These are phyloP conservation scores for Apodemus agrarius DNA, from an alignment of 2,797 vertebrate species.

Conservation along the genomic window DNA sequence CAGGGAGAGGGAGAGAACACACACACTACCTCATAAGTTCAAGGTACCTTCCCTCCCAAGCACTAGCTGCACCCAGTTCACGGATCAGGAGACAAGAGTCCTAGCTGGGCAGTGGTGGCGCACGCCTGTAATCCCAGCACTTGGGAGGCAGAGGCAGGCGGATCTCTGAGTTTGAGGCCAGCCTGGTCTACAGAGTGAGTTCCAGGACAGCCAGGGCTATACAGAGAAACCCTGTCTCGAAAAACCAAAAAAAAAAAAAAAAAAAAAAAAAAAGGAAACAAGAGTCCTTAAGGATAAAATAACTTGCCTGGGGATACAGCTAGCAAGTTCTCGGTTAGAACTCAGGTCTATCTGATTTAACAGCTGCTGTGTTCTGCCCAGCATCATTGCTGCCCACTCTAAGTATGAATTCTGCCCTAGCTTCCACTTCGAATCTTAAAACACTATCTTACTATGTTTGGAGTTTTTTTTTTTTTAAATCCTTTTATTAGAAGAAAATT, in stretches of 20 bases:
- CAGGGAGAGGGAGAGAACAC: neutral
- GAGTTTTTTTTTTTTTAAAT: neutral
- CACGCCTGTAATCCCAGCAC: too few species aligned
- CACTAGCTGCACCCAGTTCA: neutral
- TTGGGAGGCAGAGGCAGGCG: too few species aligned
- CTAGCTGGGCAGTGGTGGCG: too few species aligned
- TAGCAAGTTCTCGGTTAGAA: conserved; percentile 13
- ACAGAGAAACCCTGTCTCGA: too few species aligned
- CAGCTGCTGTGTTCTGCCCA: neutral
- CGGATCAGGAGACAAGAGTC: neutral
- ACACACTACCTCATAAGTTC: neutral
- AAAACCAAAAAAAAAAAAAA: too few species aligned
- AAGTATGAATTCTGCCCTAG: neutral
- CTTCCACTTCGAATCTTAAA: conserved; percentile 48
- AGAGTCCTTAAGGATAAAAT: conserved; percentile 44
- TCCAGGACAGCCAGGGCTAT: too few species aligned
- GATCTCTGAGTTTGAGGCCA: too few species aligned
- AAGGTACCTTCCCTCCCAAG: neutral
- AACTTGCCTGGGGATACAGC: conserved; percentile 13
- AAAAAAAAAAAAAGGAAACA: too few species aligned
- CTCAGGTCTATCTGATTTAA: conserved; percentile 36
- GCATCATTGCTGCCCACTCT: neutral
- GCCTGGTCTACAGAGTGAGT: too few species aligned
- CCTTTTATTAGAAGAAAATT: conserved; percentile 19
- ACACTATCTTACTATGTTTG: conserved; percentile 25